phyloP scores from a whole-genome alignment of 2,113 vertebrate genomes.

The Amphilophus citrinellus region DNA sequence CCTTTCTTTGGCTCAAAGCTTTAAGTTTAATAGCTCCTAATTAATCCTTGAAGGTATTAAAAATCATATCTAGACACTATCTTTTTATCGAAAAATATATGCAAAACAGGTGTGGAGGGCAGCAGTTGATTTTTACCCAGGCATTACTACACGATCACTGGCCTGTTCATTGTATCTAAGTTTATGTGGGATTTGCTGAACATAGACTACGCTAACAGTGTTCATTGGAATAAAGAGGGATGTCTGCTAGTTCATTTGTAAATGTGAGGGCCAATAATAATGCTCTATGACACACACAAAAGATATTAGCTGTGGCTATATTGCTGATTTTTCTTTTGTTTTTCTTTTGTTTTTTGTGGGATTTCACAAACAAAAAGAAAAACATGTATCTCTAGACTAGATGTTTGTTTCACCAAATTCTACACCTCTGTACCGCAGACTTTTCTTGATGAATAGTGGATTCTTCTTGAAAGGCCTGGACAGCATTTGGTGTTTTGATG shows the following conservation, averaged over 20 bases:
- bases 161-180: neutral
- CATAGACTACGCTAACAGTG: neutral
- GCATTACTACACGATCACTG: neutral
- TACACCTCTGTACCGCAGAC: neutral
- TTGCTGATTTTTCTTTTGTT: neutral
- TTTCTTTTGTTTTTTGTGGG: neutral
- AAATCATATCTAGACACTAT: neutral
- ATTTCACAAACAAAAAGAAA: neutral
- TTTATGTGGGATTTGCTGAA: neutral
- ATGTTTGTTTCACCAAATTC: conserved; percentile 4
- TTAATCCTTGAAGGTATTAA: neutral
- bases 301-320: neutral
- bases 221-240: neutral
- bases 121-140: neutral
- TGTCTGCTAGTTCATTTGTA: neutral
- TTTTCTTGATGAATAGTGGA: conserved; percentile 9
- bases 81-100: neutral
- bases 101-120: neutral
- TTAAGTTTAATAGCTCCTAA: neutral
- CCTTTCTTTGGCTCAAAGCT: too few relatives aligned
- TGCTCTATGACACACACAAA: neutral
- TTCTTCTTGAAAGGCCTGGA: conserved; percentile 38
- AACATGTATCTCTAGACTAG: neutral
- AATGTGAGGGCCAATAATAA: neutral
- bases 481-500: conserved; percentile 57